A percentile compares a stretch with the other conserved stretches of the same genome.
These are phyloP conservation scores for Labia minor DNA, from an alignment of 2,888 invertebrate genomes.

Conservation along the genomic window DNA sequence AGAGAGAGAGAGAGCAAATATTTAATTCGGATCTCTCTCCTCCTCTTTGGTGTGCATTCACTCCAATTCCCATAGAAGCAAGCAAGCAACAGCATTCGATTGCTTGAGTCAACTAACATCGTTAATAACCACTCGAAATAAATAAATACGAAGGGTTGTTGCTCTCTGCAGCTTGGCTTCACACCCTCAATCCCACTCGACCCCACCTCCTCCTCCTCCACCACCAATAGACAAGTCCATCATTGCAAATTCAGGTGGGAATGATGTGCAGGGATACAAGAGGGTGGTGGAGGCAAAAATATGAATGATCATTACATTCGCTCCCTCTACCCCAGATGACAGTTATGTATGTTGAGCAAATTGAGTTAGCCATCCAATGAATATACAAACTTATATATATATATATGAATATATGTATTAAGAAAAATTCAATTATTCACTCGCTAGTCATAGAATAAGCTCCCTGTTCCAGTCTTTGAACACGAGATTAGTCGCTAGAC, in stretches of 20 bases:
- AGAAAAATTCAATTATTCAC: too few relatives aligned
- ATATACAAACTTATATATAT: too few relatives aligned
- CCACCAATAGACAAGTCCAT: background rate
- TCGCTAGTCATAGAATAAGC: too few relatives aligned
- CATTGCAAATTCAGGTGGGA: background rate
- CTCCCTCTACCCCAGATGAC: too few relatives aligned
- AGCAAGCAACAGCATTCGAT: background rate
- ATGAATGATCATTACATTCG: too few relatives aligned
- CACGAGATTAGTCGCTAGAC: too few relatives aligned
- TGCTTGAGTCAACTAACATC: background rate
- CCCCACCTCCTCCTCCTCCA: background rate
- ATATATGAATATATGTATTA: too few relatives aligned
- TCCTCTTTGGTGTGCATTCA: background rate
- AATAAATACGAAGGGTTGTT: background rate
- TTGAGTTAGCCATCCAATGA: too few relatives aligned
- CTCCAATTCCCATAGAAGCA: background rate
- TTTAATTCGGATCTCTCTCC: background rate
- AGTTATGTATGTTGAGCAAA: too few relatives aligned
- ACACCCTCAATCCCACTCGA: background rate
- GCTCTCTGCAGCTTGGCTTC: background rate
- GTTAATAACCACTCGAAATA: conserved; percentile 13
- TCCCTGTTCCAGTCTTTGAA: too few relatives aligned
- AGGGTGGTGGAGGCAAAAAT: too few relatives aligned
- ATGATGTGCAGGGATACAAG: background rate
- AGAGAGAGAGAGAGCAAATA: conserved; percentile 13